Base-by-base conservation (phyloP, 2,113 vertebrate species). In the Pithys albifrons region DNA sequence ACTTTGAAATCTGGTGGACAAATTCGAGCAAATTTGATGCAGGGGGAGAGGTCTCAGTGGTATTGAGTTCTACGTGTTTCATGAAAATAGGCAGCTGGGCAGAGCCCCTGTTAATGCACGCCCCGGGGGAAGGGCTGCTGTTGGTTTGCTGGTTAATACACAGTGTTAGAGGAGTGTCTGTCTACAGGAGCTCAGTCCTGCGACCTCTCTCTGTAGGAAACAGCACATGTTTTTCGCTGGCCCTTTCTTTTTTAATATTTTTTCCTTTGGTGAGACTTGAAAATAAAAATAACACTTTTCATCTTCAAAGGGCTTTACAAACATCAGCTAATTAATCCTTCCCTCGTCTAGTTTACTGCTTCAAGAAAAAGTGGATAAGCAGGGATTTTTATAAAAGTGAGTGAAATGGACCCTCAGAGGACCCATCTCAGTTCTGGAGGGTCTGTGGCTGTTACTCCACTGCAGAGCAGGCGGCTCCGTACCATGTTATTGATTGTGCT, bases 261-360 rank as follows among this genome's bases (percentile, higher is more conserved):
- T 78, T 12, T 16, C 6, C 24, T 89, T 94, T 86, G 33, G 70
- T 75, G 76, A 72, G 49, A 76, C 70, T 93, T 95, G 85, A 94
- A 96, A 96, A 91, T 75, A 77, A 95, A 95, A 95, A 95, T 95
- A 96, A 95, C 86, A 57, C 70, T 94, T 95, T 87, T 89, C 73
- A 89, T 97, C 95, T 95, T 97, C 94, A 96, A 91, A 96, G 92
- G 52, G 84, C 90, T 94, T 93, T 91, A 76, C 89, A 89, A 88
- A 82, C 88, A 95, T 89, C 86, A 84, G 74, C 94, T 96, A 95
- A 96, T 94, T 93, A 96, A 92, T 95, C 67, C 49, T 91, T 80
- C 58, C 58, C 46, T 92, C 66, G 0, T 95, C 71, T 62, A 48
- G 71, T n/a, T 41, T 61, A 46, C 75, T 71, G 52, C 92, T 97